Base-by-base conservation (phyloP, 2,797 vertebrate species). In the Danio tinwini region DNA sequence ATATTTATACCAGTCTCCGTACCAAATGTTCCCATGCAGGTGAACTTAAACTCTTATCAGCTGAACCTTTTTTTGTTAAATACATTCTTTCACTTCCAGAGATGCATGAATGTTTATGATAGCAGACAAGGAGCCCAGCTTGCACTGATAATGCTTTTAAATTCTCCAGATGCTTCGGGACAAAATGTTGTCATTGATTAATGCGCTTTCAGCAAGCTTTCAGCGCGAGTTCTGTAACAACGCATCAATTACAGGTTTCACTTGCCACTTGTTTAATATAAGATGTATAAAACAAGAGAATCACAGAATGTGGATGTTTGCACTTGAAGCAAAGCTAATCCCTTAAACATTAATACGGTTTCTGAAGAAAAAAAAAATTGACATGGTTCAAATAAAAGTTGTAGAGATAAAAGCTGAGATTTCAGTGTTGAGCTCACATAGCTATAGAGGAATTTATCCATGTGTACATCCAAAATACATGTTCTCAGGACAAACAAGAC, bases 91-190 rank as follows among this genome's bases (percentile, higher is more conserved):
- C 58, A 29, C 55, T 56, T 56, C 16, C 40, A 65, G 42, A 65
- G 55, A 72, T 83, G 70, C 56, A 82, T 83, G 19, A 3, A 64
- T 83, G 69, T 81, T 92, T 90, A 89, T 88, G 84, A 84, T 77
- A 78, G 77, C 39, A 87, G 86, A 87, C 82, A 78, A 82, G 86
- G 79, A 87, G 84, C 76, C 63, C 85, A 84, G 86, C 87, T 81
- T 45, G 82, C 89, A 85, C 87, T 87, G 89, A 88, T 87, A 17
- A 78, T 81, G 82, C 84, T 89, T 63, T 58, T 9, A 50, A 62
- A 39, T 74, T 40, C 56, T 37, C 42, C 58, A 62, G 58, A 62
- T 61, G 21, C 58, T 49, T 72, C 39, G 19, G 53, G 44, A 59
- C 42, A 68, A 77, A 8, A 76, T 58, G 16, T 37, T 58, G 64